Base-by-base conservation (phyloP, 2,113 vertebrate species). In the Hippopotamus amphibius region DNA sequence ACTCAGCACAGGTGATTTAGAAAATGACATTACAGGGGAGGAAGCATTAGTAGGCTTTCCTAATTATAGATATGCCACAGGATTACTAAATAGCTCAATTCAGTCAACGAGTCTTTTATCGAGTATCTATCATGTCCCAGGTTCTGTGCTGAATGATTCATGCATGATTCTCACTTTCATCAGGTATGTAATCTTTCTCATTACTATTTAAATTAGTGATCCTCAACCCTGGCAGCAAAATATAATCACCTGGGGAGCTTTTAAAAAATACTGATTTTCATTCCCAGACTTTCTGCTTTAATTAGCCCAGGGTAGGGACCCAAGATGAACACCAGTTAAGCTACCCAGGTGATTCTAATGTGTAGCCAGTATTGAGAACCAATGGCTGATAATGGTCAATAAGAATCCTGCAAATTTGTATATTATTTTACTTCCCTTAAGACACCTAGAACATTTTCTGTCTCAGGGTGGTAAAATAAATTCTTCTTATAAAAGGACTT, bases 351-450 rank as follows among this genome's bases (percentile, higher is more conserved):
- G 66, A 68, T 63, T 68, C 43, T 87, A 63, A 93, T 9, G 7
- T 71, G 22, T 4, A 90, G 26, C 43, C 26, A 55, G 5, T 26
- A 84, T 22, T 91, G 48, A 84, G 6, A 94, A 69, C 37, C 24
- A 72, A 80, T 6, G 28, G 13, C 57, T 50, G 69, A 1, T 61
- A 66, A 79, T 7, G 17, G 14, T 93, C 16, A 43, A 14, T 50
- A 90, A 71, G 12, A 92, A 87, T 65, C 37, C 48, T 61, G 15
- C 6, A 72, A 53, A 76, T 95, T 10, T 69, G 14, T 81, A 53
- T 48, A 79, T 55, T 87, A 66, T 71, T 95, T 76, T 86, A 82
- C 3, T 74, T 93, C 87, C 22, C 21, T 43, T 93, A 87, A 83
- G 68, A 88, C 33, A 77, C 11, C 15, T 37, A 55, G n/a, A 79